Evolutionary conservation across 2,797 vertebrate genomes (phyloP).

Genomic region (Neomorphus geoffroyi): DNA sequence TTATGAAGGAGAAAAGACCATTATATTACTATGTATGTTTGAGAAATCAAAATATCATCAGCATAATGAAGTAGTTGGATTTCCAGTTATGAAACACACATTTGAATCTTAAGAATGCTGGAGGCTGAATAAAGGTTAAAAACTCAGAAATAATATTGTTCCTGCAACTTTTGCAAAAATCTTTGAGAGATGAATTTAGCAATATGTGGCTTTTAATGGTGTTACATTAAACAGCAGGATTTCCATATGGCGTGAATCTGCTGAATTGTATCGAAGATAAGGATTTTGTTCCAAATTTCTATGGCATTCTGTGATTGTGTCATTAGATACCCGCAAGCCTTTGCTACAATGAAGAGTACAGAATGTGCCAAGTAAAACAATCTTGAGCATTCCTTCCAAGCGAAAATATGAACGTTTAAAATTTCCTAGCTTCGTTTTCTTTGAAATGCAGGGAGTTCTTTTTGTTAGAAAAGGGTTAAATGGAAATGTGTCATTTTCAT

Average conservation of each 20-base stretch:
- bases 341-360: conserved; percentile 69
- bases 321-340: conserved; percentile 73
- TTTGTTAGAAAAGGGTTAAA: conserved; percentile 62
- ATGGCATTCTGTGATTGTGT: conserved; percentile 74
- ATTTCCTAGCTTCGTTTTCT: conserved; percentile 34
- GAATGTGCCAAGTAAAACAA: conserved; percentile 69
- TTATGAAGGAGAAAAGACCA: neutral
- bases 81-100: conserved; percentile 47
- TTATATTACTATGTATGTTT: neutral
- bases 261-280: conserved; percentile 70
- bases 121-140: conserved; percentile 74
- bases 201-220: conserved; percentile 74
- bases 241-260: conserved; percentile 75
- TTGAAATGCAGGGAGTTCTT: neutral
- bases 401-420: conserved; percentile 54
- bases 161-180: conserved; percentile 72
- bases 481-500: conserved; percentile 67
- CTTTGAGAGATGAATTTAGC: conserved; percentile 73
- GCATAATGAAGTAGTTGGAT: conserved; percentile 15
- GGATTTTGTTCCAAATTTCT: conserved; percentile 74
- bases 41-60: conserved; percentile 51
- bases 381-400: conserved; percentile 65
- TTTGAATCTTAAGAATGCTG: conserved; percentile 52
- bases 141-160: conserved; percentile 74
- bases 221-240: conserved; percentile 75